Conservation (phyloP, 2,797 vertebrate genomes). For the Rhyacichthys aspro region DNA sequence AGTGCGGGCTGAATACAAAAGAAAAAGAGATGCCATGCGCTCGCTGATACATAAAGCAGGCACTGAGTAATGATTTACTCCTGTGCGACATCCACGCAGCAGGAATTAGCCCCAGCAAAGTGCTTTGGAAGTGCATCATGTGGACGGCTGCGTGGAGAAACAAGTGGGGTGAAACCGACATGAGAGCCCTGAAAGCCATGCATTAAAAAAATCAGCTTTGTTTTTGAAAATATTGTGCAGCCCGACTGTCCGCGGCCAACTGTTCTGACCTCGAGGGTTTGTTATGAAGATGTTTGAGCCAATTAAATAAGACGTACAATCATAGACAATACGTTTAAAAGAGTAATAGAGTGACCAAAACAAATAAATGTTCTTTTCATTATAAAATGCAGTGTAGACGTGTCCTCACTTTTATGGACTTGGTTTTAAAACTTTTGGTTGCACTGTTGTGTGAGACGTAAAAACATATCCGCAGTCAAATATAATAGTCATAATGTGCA, state of each 20-base stretch:
- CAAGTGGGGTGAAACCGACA: slow-evolving; percentile 60
- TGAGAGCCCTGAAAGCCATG: slow-evolving; percentile 51
- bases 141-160: slow-evolving; percentile 38
- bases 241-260: background rate
- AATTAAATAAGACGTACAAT: too few species aligned
- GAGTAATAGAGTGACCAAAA: too few species aligned
- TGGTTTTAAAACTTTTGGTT: too few species aligned
- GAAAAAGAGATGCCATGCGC: slow-evolving; percentile 32
- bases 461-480: too few species aligned
- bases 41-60: background rate
- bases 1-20: slow-evolving; percentile 60
- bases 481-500: too few species aligned
- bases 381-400: too few species aligned
- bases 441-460: too few species aligned
- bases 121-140: slow-evolving; percentile 62
- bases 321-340: too few species aligned
- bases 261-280: background rate
- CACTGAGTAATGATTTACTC: slow-evolving; percentile 52
- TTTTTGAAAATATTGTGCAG: slow-evolving; percentile 48
- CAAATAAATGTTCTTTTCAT: too few species aligned
- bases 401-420: too few species aligned
- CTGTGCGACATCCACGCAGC: slow-evolving; percentile 26
- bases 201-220: slow-evolving; percentile 30
- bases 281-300: too few species aligned
- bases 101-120: slow-evolving; percentile 54